Evolutionary conservation across 2,113 vertebrate genomes (phyloP).

Genomic region (Jacana jacana): DNA sequence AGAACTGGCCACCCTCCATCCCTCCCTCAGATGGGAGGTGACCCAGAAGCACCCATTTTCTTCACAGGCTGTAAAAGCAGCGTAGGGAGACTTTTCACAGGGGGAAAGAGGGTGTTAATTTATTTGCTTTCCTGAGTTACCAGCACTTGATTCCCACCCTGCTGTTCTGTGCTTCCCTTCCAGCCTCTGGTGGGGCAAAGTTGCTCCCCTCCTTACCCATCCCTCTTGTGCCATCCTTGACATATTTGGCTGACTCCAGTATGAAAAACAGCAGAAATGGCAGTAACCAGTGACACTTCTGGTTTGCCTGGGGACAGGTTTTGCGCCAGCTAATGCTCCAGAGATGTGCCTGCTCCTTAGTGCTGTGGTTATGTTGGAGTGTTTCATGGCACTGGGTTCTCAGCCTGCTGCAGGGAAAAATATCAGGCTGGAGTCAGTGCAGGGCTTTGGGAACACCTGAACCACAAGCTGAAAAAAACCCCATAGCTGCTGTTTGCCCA

Average conservation of each 20-base stretch:
- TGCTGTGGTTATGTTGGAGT: not conserved
- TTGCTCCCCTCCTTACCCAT: not conserved
- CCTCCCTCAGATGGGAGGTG: rapidly evolving
- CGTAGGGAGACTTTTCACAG: not conserved
- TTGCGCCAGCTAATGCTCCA: not conserved
- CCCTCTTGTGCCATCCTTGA: not conserved
- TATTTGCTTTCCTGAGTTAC: not conserved
- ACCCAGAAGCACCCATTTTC: not conserved
- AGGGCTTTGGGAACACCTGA: not conserved
- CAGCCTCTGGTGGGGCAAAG: not conserved
- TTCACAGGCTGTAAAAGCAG: not conserved
- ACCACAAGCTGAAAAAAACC: not conserved
- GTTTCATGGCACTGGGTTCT: not conserved
- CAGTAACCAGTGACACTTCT: not conserved
- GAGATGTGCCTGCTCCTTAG: not conserved
- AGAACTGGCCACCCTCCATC: not conserved
- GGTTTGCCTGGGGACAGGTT: not conserved
- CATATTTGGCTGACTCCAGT: not conserved
- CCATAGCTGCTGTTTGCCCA: not conserved
- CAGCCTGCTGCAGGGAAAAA: not conserved
- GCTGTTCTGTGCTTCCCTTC: not conserved
- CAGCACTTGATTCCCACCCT: not conserved
- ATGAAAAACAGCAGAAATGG: rapidly evolving
- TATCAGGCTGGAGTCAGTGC: not conserved
- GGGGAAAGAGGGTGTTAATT: not conserved